Percentiles rank a stretch among this genome's conserved stretches.
phyloP scores from a whole-genome alignment of 2,797 vertebrate species.

The Hoplostethus mediterraneus region DNA sequence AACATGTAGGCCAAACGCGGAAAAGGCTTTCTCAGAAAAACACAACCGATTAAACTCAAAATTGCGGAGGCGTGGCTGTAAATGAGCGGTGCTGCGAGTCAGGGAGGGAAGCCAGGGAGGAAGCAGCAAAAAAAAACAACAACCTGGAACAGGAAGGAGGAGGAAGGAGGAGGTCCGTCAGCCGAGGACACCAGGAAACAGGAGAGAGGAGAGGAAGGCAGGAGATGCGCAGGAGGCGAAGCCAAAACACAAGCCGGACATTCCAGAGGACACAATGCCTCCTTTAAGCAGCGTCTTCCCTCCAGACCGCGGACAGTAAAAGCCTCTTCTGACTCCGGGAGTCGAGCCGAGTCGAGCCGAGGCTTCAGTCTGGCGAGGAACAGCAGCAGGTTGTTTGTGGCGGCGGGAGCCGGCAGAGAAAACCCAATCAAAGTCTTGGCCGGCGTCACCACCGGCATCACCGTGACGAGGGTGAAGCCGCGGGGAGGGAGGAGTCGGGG shows the following conservation, averaged over 20 bases:
- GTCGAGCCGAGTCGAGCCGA: slow-evolving; percentile 3
- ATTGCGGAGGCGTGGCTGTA: background rate
- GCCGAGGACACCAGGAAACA: slow-evolving; percentile 61
- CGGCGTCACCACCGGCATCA: no score
- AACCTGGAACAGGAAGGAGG: slow-evolving; percentile 48
- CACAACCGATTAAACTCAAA: no score
- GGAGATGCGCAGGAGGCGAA: slow-evolving; percentile 27
- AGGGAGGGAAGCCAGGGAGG: slow-evolving; percentile 7
- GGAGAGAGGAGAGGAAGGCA: slow-evolving; percentile 31
- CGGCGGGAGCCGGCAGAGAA: slow-evolving; percentile 15
- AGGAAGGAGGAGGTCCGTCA: slow-evolving; percentile 48
- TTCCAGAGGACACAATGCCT: slow-evolving; percentile 41
- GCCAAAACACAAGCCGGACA: slow-evolving; percentile 34
- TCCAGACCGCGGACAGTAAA: slow-evolving; percentile 3
- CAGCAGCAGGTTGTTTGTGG: slow-evolving; percentile 43
- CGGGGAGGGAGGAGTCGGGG: no score
- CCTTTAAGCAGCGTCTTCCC: slow-evolving; percentile 17
- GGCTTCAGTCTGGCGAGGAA: slow-evolving; percentile 37
- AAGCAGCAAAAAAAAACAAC: slow-evolving; percentile 43
- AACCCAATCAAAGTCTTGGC: no score
- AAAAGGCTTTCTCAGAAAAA: no score
- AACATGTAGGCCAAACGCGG: no score
- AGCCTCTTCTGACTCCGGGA: slow-evolving; percentile 4
- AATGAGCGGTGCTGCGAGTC: background rate
- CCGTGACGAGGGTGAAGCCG: no score